These are phyloP conservation scores for Trematomus loennbergii DNA, from an alignment of 2,113 vertebrate species.

Conservation along the genomic window DNA sequence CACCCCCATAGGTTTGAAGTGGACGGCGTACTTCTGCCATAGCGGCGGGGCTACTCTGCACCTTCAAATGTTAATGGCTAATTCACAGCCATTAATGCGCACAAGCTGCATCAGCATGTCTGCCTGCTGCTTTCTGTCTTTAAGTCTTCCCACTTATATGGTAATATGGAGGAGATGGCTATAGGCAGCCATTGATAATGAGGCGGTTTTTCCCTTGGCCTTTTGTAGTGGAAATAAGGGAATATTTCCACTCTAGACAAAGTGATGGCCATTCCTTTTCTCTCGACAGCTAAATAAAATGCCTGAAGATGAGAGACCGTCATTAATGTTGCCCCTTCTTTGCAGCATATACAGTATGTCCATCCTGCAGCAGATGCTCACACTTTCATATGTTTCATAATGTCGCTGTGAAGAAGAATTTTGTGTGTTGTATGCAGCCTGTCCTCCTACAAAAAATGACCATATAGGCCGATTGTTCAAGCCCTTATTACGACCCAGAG, in stretches of 20 bases:
- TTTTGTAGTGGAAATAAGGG: slow-evolving; percentile 70
- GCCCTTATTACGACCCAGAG: too few relatives aligned
- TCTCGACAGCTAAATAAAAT: slow-evolving; percentile 24
- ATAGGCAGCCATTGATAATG: slow-evolving; percentile 51
- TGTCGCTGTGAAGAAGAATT: slow-evolving; percentile 13
- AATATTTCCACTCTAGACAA: slow-evolving; percentile 49
- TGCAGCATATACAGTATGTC: not conserved
- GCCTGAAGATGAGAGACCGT: slow-evolving; percentile 45
- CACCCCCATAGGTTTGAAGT: slow-evolving; percentile 72
- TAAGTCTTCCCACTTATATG: slow-evolving; percentile 62
- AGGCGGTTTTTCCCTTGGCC: slow-evolving; percentile 41
- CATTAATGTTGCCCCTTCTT: slow-evolving; percentile 4
- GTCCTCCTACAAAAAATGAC: too few relatives aligned
- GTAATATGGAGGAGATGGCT: slow-evolving; percentile 55
- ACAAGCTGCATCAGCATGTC: slow-evolving; percentile 73
- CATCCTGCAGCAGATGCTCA: too few relatives aligned
- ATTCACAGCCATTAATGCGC: slow-evolving; percentile 79
- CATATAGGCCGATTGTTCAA: too few relatives aligned
- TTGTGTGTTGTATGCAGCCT: too few relatives aligned
- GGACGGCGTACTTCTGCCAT: slow-evolving; percentile 74
- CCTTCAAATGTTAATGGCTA: slow-evolving; percentile 84
- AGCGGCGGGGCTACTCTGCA: slow-evolving; percentile 70
- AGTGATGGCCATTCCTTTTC: slow-evolving; percentile 26
- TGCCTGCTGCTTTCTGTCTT: slow-evolving; percentile 42
- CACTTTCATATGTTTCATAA: slow-evolving; percentile 21